Evolutionary conservation across 2,113 vertebrate species (phyloP).

Genomic region (Otis tarda): DNA sequence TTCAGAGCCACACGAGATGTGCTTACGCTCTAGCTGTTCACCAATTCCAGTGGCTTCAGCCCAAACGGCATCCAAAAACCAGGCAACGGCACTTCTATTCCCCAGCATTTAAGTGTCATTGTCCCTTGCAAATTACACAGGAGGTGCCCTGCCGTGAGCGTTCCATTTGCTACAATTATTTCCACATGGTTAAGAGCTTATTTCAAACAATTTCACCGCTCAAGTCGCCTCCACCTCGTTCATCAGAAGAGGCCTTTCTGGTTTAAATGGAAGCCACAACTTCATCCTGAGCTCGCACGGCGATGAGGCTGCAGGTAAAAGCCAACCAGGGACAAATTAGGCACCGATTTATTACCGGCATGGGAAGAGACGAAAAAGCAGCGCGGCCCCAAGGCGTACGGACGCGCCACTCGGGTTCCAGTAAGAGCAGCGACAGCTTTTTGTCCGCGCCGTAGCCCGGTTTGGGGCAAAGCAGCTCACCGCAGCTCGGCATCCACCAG

Average conservation of each 20-base stretch:
- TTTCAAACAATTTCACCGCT: constrained; percentile 56
- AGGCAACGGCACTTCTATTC: neutral
- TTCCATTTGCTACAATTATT: constrained; percentile 56
- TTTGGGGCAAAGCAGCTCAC: neutral
- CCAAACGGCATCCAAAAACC: neutral
- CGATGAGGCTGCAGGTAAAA: constrained; percentile 61
- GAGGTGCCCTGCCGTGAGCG: neutral
- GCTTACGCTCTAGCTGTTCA: neutral
- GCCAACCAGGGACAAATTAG: constrained; percentile 53
- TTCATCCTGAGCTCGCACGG: neutral
- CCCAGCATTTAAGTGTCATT: neutral
- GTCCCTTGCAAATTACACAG: constrained; percentile 10
- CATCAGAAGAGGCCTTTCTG: constrained; percentile 22
- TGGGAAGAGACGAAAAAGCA: constrained; percentile 38
- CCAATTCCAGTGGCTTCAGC: neutral
- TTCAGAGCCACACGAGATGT: neutral
- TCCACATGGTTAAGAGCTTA: constrained; percentile 4
- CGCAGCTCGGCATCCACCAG: neutral
- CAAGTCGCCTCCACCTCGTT: constrained; percentile 12
- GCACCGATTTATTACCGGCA: constrained; percentile 45
- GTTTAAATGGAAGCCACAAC: constrained; percentile 55
- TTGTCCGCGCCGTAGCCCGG: neutral
- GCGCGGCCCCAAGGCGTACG: neutral
- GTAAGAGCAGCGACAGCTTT: neutral
- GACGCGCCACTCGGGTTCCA: neutral